phyloP scores from a whole-genome alignment of 2,888 invertebrate species.

The Taphrorychus bicolor region DNA sequence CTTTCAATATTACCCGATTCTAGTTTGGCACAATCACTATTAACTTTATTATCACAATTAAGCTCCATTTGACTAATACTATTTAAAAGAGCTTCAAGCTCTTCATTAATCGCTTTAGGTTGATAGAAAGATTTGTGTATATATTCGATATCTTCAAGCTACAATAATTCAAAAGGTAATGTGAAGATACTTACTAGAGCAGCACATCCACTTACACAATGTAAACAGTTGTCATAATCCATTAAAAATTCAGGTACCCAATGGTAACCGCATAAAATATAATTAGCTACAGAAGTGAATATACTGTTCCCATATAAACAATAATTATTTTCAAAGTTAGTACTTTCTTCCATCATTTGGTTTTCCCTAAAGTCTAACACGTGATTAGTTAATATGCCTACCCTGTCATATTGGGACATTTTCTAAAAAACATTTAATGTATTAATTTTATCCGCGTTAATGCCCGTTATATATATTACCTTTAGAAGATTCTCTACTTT shows the following conservation, averaged over 20 bases:
- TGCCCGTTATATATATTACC: background rate
- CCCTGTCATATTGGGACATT: background rate
- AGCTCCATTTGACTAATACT: background rate
- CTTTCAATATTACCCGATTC: background rate
- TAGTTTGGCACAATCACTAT: conserved; percentile 20
- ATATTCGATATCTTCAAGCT: conserved; percentile 1
- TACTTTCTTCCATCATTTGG: background rate
- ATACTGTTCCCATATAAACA: conserved; percentile 20
- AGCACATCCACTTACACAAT: conserved; percentile 10
- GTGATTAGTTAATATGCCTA: background rate
- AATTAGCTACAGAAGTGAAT: conserved; percentile 9
- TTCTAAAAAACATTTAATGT: background rate
- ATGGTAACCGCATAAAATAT: conserved; percentile 2
- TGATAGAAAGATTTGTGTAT: background rate
- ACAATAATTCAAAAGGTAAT: background rate
- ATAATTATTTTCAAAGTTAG: conserved; percentile 20
- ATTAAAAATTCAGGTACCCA: conserved; percentile 18
- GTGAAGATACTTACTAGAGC: background rate
- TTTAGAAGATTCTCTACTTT: background rate
- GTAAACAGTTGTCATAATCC: conserved; percentile 13
- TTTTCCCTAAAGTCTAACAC: conserved; percentile 25
- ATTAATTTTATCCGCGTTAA: background rate
- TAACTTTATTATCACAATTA: conserved; percentile 20
- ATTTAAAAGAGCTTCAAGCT: background rate
- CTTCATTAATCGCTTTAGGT: background rate